Conservation (phyloP, 2,888 invertebrate species). For the Acrobasis repandana region DNA sequence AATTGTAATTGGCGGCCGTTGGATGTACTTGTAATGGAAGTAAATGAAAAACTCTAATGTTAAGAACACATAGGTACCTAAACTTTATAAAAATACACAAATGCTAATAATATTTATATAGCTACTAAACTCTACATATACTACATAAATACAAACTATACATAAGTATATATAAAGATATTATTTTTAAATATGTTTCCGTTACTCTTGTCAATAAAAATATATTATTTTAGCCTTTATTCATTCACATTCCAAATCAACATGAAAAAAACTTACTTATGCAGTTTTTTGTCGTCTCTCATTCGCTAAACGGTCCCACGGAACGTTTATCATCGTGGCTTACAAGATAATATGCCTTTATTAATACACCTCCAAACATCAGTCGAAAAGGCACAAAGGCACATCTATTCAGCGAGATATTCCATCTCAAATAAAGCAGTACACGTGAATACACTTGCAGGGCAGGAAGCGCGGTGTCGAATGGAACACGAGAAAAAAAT, state of each 20-base stretch:
- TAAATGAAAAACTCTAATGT: too few relatives aligned
- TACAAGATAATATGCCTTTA: constrained; percentile 64
- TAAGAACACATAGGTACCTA: too few relatives aligned
- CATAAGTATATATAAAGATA: too few relatives aligned
- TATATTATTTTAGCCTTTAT: background rate
- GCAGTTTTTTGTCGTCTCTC: constrained; percentile 32
- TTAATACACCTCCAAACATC: constrained; percentile 63
- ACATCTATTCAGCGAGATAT: constrained; percentile 61
- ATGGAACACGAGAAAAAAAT: constrained; percentile 51
- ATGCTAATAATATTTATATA: too few relatives aligned
- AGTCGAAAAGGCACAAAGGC: constrained; percentile 81
- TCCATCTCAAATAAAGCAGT: constrained; percentile 53
- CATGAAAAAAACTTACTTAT: constrained; percentile 27
- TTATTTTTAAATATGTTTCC: too few relatives aligned
- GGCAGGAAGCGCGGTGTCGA: constrained; percentile 80
- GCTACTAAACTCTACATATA: too few relatives aligned
- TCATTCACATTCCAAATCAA: constrained; percentile 1
- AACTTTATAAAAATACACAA: too few relatives aligned
- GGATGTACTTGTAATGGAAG: too few relatives aligned
- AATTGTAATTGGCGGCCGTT: too few relatives aligned
- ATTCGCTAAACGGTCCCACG: constrained; percentile 56
- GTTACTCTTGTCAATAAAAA: background rate
- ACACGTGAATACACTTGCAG: constrained; percentile 62
- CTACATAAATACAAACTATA: too few relatives aligned
- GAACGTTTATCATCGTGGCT: constrained; percentile 42